These are phyloP conservation scores for Hypothenemus hampei DNA, from an alignment of 1,140 invertebrate genomes.

Conservation along the genomic window DNA sequence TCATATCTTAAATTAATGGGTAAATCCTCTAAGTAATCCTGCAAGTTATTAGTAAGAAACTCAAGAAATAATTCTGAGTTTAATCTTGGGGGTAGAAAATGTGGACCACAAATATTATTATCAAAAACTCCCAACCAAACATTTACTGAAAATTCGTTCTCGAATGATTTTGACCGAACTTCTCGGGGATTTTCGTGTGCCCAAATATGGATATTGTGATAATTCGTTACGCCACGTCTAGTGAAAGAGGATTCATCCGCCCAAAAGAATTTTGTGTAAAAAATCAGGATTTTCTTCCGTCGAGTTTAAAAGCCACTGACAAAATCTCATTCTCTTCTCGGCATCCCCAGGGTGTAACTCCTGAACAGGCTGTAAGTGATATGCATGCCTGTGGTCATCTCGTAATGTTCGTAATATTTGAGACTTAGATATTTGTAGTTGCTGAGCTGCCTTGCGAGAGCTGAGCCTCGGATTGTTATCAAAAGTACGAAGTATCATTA, in stretches of 20 bases:
- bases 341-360: neutral
- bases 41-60: neutral
- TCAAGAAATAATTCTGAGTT: neutral
- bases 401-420: no score
- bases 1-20: neutral
- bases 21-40: neutral
- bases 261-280: conserved; percentile 1
- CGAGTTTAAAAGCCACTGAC: neutral
- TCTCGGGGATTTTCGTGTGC: conserved; percentile 3
- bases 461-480: no score
- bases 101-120: no score
- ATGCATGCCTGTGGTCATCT: no score
- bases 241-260: conserved; percentile 1
- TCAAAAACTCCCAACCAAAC: conserved; percentile 10
- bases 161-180: neutral
- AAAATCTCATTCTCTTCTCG: neutral
- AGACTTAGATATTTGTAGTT: no score
- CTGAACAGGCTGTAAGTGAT: neutral
- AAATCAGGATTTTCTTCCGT: neutral
- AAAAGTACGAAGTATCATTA: no score
- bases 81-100: no score
- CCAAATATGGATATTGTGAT: conserved; percentile 3
- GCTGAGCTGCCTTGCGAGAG: no score
- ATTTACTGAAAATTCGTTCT: conserved; percentile 1
- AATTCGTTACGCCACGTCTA: neutral